Evolutionary conservation across 2,113 vertebrate genomes (phyloP), one percentile per base, ranked within the genome.

Genomic region (Neogale vison): DNA sequence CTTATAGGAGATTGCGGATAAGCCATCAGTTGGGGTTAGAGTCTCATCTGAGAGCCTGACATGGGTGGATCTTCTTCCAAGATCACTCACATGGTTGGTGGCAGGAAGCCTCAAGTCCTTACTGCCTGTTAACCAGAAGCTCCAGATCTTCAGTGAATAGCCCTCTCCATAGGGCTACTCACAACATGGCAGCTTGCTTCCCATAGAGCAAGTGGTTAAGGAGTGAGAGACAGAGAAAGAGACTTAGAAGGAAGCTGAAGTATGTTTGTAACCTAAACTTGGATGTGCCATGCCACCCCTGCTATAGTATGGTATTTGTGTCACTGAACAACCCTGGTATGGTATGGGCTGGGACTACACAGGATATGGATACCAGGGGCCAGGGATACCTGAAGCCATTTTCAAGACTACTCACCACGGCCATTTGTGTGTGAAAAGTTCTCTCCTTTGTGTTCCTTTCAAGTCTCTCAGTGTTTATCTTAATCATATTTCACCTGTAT

Each of bases 361-460:
- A 50, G 7, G 11, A 3, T 31, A 0, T 10, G 20, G 26, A 69
- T 39, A 23, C 76, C 23, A 59, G 31, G 23, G 39, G 7, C 17
- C 42, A n/a, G 36, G 15, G 39, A 45, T 61, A 57, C 6, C 39
- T 9, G 3, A 31, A 31, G 26, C 18, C 39, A 74, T 59, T 79
- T 93, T 42, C 15, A 57, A 76, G n/a, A 52, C 29, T 14, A 14
- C 17, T 55, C 79, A 42, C 3, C 2, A 15, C 1, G 8, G 72
- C 36, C 31, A 55, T 65, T 15, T 34, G 76, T 26, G 13, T 31
- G 20, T 69, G 76, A 21, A 82, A 34, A 34, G 10, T 18, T 36
- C 47, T 84, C 50, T 63, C 39, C 81, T 95, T 34, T 42, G 18
- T 72, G n/a, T 39, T 88, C 57, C 45, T 87, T 88, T 59, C 55